Evolutionary conservation across 2,888 invertebrate species (phyloP).

Genomic region (Altica lythri): DNA sequence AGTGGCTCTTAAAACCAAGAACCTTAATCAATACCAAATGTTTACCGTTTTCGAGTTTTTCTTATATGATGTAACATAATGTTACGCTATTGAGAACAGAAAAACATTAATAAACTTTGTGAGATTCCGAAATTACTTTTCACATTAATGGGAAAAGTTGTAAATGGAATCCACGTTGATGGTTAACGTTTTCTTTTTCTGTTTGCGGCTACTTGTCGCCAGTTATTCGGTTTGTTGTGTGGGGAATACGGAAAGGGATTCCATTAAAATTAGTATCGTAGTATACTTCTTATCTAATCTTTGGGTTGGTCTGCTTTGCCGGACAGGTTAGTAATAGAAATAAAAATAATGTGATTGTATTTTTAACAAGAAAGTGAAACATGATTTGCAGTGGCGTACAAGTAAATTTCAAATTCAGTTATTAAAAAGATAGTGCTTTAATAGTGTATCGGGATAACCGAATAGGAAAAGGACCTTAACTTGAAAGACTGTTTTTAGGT

Average conservation of each 20-base stretch:
- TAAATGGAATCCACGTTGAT: slow-evolving; percentile 21
- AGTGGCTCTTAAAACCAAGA: slow-evolving; percentile 6
- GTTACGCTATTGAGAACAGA: slow-evolving; percentile 6
- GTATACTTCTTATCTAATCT: neutral
- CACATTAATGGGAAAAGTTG: slow-evolving; percentile 26
- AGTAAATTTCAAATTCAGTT: too few species aligned
- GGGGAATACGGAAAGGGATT: neutral
- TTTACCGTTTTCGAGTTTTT: slow-evolving; percentile 6
- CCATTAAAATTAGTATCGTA: neutral
- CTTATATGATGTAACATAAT: slow-evolving; percentile 16
- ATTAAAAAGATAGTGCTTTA: too few species aligned
- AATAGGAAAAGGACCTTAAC: too few species aligned
- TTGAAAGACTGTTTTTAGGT: too few species aligned
- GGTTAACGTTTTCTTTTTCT: slow-evolving; percentile 15
- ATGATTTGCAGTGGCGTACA: too few species aligned
- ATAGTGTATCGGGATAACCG: too few species aligned
- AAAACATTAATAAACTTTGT: slow-evolving; percentile 23
- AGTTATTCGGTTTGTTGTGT: neutral
- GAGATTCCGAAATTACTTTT: slow-evolving; percentile 17
- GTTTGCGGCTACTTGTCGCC: slow-evolving; percentile 18
- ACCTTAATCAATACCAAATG: neutral
- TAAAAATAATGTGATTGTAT: too few species aligned
- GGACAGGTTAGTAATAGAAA: too few species aligned
- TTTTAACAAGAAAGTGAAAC: too few species aligned
- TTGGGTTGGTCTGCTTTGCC: too few species aligned